Conservation (phyloP, 2,888 invertebrate species). For the Dermolepida albohirtum region DNA sequence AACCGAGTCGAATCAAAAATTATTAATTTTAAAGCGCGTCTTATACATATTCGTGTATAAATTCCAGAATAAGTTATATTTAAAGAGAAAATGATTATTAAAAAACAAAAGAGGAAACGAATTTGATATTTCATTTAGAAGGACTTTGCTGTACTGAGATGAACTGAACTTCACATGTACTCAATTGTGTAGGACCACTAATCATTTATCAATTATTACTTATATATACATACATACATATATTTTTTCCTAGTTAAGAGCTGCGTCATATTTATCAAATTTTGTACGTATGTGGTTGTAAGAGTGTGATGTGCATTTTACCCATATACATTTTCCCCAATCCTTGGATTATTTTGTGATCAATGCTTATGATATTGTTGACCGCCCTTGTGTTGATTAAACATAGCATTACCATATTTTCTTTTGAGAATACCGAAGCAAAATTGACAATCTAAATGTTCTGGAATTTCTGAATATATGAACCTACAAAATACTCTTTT, state of each 20-base stretch:
- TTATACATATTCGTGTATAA: not conserved
- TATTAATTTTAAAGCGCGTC: not conserved
- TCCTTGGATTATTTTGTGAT: slow-evolving; percentile 28
- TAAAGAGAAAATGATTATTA: slow-evolving; percentile 13
- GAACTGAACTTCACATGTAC: slow-evolving; percentile 28
- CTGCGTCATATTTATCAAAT: slow-evolving; percentile 55
- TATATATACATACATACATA: slow-evolving; percentile 47
- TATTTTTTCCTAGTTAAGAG: slow-evolving; percentile 54
- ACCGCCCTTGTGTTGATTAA: too few species aligned
- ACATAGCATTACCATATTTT: too few species aligned
- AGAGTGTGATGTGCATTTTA: slow-evolving; percentile 39
- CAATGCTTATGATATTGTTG: slow-evolving; percentile 34
- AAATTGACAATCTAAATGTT: too few species aligned
- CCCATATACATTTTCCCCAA: slow-evolving; percentile 7
- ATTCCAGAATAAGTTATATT: not conserved
- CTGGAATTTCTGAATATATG: too few species aligned
- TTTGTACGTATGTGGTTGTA: slow-evolving; percentile 47
- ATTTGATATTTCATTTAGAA: slow-evolving; percentile 3
- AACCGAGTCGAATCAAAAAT: slow-evolving; percentile 12
- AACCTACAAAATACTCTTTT: too few species aligned
- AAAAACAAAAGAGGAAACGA: not conserved
- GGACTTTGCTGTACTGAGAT: not conserved
- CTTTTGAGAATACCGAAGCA: too few species aligned
- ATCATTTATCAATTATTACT: slow-evolving; percentile 20
- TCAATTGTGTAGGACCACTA: slow-evolving; percentile 52